Percentiles rank a stretch among this genome's conserved stretches.
Evolutionary conservation across 2,888 invertebrate species (phyloP).

Genomic region (Oligia strigilis): DNA sequence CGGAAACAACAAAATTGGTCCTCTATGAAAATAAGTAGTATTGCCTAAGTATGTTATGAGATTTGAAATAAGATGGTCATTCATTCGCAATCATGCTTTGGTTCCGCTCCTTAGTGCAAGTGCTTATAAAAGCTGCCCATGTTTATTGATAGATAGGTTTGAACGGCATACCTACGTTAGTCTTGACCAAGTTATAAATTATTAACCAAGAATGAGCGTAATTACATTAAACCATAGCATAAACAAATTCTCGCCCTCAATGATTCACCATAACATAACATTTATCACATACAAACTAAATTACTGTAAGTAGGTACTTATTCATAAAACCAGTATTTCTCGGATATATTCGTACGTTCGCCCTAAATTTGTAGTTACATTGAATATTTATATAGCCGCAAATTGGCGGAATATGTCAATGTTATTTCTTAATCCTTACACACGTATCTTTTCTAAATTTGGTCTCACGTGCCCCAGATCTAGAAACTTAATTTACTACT

Average conservation of each 20-base stretch:
- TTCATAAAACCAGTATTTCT: constrained; percentile 42
- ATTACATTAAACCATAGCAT: constrained; percentile 40
- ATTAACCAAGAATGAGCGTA: constrained; percentile 44
- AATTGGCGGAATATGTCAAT: constrained; percentile 61
- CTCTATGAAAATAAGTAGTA: not conserved
- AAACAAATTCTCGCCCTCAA: constrained; percentile 37
- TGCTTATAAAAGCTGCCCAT: constrained; percentile 1
- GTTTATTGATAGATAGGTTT: constrained; percentile 2
- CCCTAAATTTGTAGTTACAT: constrained; percentile 55
- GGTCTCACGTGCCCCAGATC: constrained; percentile 53
- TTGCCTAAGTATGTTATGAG: not conserved
- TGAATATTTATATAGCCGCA: constrained; percentile 68
- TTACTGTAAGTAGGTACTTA: constrained; percentile 7
- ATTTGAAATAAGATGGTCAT: not conserved
- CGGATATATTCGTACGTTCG: constrained; percentile 28
- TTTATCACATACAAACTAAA: constrained; percentile 27
- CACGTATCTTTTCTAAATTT: constrained; percentile 50
- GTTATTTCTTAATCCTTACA: constrained; percentile 67
- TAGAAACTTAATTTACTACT: constrained; percentile 57
- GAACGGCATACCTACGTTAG: constrained; percentile 1
- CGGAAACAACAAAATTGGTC: not conserved
- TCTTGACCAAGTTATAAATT: constrained; percentile 46
- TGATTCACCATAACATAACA: constrained; percentile 37
- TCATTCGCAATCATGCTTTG: not conserved
- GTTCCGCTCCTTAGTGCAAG: not conserved